Conservation (phyloP, 2,888 invertebrate species). For the Tetramorium bicarinatum region DNA sequence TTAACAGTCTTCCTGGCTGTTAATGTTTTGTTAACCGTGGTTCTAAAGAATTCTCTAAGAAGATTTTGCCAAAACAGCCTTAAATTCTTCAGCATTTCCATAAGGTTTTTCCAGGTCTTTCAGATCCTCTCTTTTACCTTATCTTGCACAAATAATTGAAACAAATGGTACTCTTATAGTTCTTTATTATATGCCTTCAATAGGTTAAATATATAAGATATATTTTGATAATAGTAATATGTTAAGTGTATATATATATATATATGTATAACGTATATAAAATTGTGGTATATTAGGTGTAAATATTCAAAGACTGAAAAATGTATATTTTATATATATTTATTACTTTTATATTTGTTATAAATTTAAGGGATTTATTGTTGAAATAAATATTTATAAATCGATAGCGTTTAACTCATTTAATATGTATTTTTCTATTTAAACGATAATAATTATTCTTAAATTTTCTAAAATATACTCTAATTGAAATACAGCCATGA, state of each 20-base stretch:
- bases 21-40: not conserved
- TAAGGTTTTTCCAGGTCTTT: not conserved
- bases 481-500: not conserved
- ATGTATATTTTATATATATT: conserved; percentile 39
- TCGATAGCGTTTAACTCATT: not conserved
- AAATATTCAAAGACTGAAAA: conserved; percentile 25
- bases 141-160: not conserved
- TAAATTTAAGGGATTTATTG: conserved; percentile 41
- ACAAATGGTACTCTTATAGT: not conserved
- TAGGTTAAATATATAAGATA: not conserved
- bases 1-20: not conserved
- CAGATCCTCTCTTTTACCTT: not conserved
- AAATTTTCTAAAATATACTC: not conserved
- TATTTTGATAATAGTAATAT: not conserved
- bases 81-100: not conserved
- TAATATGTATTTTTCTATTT: not conserved
- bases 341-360: conserved; percentile 45
- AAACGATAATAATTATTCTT: not conserved
- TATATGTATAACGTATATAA: not conserved
- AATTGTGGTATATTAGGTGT: conserved; percentile 12
- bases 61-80: not conserved
- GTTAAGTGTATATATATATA: conserved; percentile 2
- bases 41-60: not conserved
- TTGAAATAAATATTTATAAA: conserved; percentile 46
- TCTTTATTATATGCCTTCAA: not conserved